phyloP scores from a whole-genome alignment of 2,113 vertebrate genomes.

The Channa maculata region DNA sequence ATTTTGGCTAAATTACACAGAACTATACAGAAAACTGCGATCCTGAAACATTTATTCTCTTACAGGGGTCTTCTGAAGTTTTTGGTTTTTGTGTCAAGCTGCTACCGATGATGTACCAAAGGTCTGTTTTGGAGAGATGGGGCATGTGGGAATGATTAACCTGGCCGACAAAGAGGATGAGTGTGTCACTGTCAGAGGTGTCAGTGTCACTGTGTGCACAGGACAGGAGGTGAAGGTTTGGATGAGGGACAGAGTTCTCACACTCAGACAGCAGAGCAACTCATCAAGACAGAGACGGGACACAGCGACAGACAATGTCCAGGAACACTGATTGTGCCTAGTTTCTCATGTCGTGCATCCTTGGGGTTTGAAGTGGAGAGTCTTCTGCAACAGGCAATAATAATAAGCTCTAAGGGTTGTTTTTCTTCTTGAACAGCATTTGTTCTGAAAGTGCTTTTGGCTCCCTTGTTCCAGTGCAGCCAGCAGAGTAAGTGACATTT shows the following conservation, averaged over 20 bases:
- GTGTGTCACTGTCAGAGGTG: conserved; percentile 40
- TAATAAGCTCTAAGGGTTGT: neutral
- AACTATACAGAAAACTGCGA: neutral
- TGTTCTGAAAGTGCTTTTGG: conserved; percentile 16
- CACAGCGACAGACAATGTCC: conserved; percentile 15
- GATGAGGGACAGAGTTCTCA: conserved; percentile 34
- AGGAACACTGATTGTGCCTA: neutral
- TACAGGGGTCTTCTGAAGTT: conserved; percentile 8
- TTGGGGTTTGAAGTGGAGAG: neutral
- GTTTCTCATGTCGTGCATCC: neutral
- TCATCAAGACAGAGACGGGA: conserved; percentile 25
- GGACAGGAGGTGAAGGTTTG: conserved; percentile 70
- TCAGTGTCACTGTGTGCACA: conserved; percentile 36
- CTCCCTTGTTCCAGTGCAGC: conserved; percentile 28
- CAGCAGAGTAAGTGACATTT: conserved; percentile 36
- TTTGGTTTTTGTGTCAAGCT: conserved; percentile 35
- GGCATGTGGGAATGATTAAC: conserved; percentile 81
- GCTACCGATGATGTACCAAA: conserved; percentile 27
- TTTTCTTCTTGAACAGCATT: conserved; percentile 15
- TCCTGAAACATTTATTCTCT: conserved; percentile 28
- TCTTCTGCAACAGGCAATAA: neutral
- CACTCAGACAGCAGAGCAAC: conserved; percentile 29
- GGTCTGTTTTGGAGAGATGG: conserved; percentile 55
- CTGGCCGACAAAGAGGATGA: conserved; percentile 18
- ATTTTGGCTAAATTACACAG: conserved; percentile 9